Evolutionary conservation across 1,140 invertebrate species (phyloP).

Genomic region (Chionoecetes opilio): DNA sequence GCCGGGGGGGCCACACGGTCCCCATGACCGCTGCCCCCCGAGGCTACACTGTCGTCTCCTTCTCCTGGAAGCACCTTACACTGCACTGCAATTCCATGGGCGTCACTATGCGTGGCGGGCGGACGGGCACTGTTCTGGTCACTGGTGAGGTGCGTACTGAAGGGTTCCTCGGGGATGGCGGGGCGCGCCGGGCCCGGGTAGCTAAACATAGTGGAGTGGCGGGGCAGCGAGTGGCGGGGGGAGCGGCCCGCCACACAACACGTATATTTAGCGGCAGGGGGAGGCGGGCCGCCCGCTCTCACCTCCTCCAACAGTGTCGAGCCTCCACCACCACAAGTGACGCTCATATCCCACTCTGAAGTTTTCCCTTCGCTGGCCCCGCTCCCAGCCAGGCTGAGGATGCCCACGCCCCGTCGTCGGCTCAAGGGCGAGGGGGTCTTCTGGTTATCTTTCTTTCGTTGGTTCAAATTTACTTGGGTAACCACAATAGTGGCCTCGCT

Average conservation of each 20-base stretch:
- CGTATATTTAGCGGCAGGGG: slow-evolving; percentile 77
- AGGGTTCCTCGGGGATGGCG: slow-evolving; percentile 74
- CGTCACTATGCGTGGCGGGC: slow-evolving; percentile 60
- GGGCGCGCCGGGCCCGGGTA: slow-evolving; percentile 78
- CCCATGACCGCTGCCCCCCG: slow-evolving; percentile 81
- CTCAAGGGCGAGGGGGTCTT: slow-evolving; percentile 39
- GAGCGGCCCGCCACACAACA: slow-evolving; percentile 74
- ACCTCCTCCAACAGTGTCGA: slow-evolving; percentile 74
- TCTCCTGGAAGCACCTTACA: slow-evolving; percentile 67
- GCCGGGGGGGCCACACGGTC: slow-evolving; percentile 81
- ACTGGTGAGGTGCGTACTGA: slow-evolving; percentile 77
- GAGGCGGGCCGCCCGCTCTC: slow-evolving; percentile 68
- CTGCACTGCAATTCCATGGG: slow-evolving; percentile 73
- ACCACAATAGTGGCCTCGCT: slow-evolving; percentile 75
- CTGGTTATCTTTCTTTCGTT: not conserved
- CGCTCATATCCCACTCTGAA: slow-evolving; percentile 8
- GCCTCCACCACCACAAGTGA: slow-evolving; percentile 45
- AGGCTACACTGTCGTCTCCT: slow-evolving; percentile 69
- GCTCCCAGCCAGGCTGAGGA: slow-evolving; percentile 60
- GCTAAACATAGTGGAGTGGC: slow-evolving; percentile 81
- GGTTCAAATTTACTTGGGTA: slow-evolving; percentile 35
- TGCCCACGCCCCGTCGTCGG: slow-evolving; percentile 47
- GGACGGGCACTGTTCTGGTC: slow-evolving; percentile 76
- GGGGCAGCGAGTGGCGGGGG: slow-evolving; percentile 72
- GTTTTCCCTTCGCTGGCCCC: not conserved